phyloP scores from a whole-genome alignment of 2,113 vertebrate genomes.

The Grallaria varia region DNA sequence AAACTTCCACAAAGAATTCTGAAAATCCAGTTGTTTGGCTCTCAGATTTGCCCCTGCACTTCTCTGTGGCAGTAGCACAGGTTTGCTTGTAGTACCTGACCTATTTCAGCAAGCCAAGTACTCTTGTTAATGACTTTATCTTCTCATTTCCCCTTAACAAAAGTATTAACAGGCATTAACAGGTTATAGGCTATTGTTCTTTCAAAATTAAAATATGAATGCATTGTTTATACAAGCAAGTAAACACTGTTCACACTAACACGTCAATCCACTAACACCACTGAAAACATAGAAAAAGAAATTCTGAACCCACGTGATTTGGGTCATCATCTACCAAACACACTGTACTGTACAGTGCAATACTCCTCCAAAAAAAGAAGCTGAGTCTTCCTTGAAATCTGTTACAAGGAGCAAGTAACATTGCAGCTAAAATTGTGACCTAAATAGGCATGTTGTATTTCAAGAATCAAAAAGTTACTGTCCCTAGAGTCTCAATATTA shows the following conservation, averaged over 20 bases:
- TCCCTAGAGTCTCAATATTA: background rate
- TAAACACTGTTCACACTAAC: background rate
- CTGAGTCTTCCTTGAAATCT: background rate
- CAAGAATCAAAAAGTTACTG: background rate
- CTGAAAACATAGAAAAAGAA: background rate
- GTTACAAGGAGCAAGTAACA: background rate
- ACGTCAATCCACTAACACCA: background rate
- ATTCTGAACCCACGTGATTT: background rate
- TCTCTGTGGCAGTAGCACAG: background rate
- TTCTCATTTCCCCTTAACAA: background rate
- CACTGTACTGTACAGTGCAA: background rate
- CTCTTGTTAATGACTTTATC: background rate
- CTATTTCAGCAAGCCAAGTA: background rate
- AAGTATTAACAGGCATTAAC: background rate
- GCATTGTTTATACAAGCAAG: background rate
- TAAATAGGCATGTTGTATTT: background rate
- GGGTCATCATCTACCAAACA: background rate
- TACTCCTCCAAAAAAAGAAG: background rate
- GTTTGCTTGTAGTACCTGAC: background rate
- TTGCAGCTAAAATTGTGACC: background rate
- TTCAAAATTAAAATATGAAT: background rate
- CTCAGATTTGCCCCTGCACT: background rate
- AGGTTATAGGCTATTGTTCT: background rate
- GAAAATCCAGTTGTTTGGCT: background rate
- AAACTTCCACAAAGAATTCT: background rate